phyloP scores from a whole-genome alignment of 2,888 invertebrate genomes.

The Ectemnius lituratus region DNA sequence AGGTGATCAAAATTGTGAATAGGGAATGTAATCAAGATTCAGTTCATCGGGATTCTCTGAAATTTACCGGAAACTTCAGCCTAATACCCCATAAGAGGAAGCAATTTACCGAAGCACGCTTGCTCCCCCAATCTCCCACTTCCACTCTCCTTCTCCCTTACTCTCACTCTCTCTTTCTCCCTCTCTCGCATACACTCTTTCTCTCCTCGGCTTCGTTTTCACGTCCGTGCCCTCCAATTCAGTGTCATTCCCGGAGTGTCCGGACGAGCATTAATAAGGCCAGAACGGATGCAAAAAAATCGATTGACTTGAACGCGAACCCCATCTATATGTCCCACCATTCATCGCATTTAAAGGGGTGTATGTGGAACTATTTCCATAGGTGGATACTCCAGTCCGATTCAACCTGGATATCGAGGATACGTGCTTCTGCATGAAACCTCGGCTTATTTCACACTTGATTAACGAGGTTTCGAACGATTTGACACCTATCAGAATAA shows the following conservation, averaged over 20 bases:
- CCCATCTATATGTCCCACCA: no score
- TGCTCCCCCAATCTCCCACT: neutral
- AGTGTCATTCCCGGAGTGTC: constrained; percentile 6
- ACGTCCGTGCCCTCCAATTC: neutral
- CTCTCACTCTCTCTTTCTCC: neutral
- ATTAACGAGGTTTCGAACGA: no score
- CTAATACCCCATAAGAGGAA: constrained; percentile 48
- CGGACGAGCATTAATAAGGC: constrained; percentile 17
- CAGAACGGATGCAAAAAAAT: constrained; percentile 13
- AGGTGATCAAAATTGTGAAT: constrained; percentile 33
- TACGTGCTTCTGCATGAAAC: no score
- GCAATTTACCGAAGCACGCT: constrained; percentile 45
- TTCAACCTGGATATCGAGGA: no score
- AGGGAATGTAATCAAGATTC: constrained; percentile 41
- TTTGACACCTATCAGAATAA: no score
- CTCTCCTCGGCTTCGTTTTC: constrained; percentile 1
- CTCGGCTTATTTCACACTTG: no score
- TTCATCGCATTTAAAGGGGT: no score
- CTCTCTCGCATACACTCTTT: neutral
- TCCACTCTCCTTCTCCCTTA: neutral
- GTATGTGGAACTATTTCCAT: no score
- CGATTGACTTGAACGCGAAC: neutral
- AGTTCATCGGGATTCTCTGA: constrained; percentile 40
- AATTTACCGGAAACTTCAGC: constrained; percentile 33
- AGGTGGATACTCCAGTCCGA: no score